phyloP scores from a whole-genome alignment of 1,140 invertebrate genomes.

The Scaptomyza hsui region DNA sequence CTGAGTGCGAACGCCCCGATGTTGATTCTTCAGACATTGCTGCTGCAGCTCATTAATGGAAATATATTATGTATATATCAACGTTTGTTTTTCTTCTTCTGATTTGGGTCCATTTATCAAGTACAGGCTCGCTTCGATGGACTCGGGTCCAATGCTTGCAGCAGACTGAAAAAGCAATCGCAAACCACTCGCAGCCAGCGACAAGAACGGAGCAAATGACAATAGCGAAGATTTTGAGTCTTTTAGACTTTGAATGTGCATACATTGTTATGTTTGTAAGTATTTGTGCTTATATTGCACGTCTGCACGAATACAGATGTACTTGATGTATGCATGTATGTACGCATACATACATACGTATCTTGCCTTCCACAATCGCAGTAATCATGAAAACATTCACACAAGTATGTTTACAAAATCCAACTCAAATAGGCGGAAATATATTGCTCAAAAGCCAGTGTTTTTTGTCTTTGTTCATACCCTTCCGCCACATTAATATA shows the following conservation, averaged over 20 bases:
- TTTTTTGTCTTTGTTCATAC: conserved; percentile 39
- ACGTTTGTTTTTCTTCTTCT: background rate
- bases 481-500: conserved; percentile 9
- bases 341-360: background rate
- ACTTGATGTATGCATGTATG: no score
- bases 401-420: conserved; percentile 15
- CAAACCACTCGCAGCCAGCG: conserved; percentile 18
- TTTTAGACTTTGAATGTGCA: conserved; percentile 23
- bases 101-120: background rate
- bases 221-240: conserved; percentile 33
- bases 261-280: background rate
- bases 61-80: conserved; percentile 7
- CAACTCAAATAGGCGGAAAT: conserved; percentile 25
- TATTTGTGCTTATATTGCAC: background rate
- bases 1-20: conserved; percentile 66
- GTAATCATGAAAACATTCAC: conserved; percentile 18
- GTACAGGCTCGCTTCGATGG: conserved; percentile 7
- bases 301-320: no score
- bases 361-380: conserved; percentile 5
- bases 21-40: conserved; percentile 67
- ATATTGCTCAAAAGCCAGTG: conserved; percentile 15
- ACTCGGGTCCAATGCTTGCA: conserved; percentile 34
- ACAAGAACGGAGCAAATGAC: conserved; percentile 40
- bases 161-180: conserved; percentile 41
- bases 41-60: conserved; percentile 19